Evolutionary conservation across 2,113 vertebrate species (phyloP).

Genomic region (Podocnemis expansa): DNA sequence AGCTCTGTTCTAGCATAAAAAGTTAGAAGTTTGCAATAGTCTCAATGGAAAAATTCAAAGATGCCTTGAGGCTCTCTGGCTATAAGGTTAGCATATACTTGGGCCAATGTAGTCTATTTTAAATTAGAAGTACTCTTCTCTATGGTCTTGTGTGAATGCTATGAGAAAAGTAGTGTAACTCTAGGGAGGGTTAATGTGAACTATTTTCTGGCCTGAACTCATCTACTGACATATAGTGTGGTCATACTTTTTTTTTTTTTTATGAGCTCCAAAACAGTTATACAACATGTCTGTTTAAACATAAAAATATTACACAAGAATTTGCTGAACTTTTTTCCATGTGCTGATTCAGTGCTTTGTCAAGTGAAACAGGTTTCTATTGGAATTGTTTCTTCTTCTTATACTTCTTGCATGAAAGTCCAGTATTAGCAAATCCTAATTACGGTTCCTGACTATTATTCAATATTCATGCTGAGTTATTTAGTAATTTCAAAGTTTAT

Average conservation of each 20-base stretch:
- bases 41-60: background rate
- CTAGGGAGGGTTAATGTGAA: background rate
- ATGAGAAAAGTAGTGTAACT: background rate
- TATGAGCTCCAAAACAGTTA: conserved; percentile 13
- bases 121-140: accelerated
- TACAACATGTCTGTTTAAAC: conserved; percentile 60
- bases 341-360: conserved; percentile 59
- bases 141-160: background rate
- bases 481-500: conserved; percentile 30
- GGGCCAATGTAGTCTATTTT: background rate
- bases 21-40: background rate
- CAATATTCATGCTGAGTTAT: conserved; percentile 64
- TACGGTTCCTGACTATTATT: conserved; percentile 46
- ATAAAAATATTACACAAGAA: conserved; percentile 41
- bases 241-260: conserved; percentile 7
- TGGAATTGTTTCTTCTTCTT: conserved; percentile 58
- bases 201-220: conserved; percentile 1
- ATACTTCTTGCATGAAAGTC: conserved; percentile 51
- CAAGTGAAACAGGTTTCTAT: conserved; percentile 63
- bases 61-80: background rate
- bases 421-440: conserved; percentile 68
- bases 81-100: background rate
- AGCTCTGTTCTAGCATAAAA: background rate
- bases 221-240: background rate
- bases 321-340: conserved; percentile 55